Evolutionary conservation across 1,140 invertebrate genomes (phyloP), one percentile per base, ranked within the genome.

Genomic region (Latrodectus geometricus): DNA sequence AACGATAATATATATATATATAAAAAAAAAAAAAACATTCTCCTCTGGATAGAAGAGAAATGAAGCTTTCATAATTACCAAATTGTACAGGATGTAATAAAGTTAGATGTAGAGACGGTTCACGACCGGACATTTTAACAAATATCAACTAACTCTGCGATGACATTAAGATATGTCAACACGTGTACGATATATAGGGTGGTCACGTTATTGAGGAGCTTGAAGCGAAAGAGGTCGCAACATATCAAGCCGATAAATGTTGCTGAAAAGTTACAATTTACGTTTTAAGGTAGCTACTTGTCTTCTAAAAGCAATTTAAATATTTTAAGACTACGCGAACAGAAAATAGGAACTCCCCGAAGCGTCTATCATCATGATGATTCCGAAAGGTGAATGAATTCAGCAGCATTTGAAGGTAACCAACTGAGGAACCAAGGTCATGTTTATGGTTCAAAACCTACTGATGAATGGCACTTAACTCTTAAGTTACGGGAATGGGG

Each of bases 1-100:
- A 66, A 50, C 14, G 76, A 84, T 66, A 84, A 84, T 21, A 75
- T 69, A 84, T 76, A n/a, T n/a, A n/a, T n/a, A n/a, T n/a, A n/a
- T n/a, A n/a, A n/a, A n/a, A n/a, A n/a, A n/a, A n/a, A n/a, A n/a
- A 76, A 76, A 86, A 86, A 78, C 50, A 69, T 54, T 49, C 21
- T 23, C 72, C 72, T 9, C 14, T 20, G 52, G 70, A 23, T 14
- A 73, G 35, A 35, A 35, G 35, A 35, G 8, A 65, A 66, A 83
- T 66, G 72, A 75, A 50, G 20, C 8, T 23, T 83, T 75, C 49
- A 48, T 83, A 83, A 83, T 68, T 75, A 75, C 76, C 14, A 23
- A 11, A 48, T 49, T 65, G 54, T 35, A 66, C 9, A 48, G 54
- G 50, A 20, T 69, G 68, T 66, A 23, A 72, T 81, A 81, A 81